Evolutionary conservation across 2,888 invertebrate species (phyloP), one percentile per base, ranked within the genome.

Genomic region (Macaria notata): DNA sequence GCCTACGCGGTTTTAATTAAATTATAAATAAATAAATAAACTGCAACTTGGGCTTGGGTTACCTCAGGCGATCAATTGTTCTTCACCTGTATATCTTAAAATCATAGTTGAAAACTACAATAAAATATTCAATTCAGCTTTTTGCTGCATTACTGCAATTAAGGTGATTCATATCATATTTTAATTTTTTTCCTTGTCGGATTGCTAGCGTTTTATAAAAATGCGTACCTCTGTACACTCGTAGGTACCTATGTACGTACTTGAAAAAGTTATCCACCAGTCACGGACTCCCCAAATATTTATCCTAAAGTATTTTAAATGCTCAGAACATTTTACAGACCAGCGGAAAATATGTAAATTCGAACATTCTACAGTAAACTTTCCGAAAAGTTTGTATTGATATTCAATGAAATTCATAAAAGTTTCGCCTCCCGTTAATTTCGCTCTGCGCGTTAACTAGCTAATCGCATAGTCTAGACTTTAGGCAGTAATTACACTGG

Each of bases 321-420:
- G 42, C 29, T 31, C 47, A 43, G 50, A 58, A 54, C 43, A 50
- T 54, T 59, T 50, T 33, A 49, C 47, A 49, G 29, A 39, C 47
- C 44, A 48, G 38, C 48, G 43, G 54, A 55, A 61, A 61, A 51
- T 48, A 61, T 61, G 61, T 54, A 57, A 62, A 62, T 62, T 59
- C 39, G n/a, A 49, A 56, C 46, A 44, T 51, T 56, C 46, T 43
- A 48, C 53, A 41, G 47, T 31, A 29, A 59, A 62, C 59, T 57
- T 62, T 54, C 41, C 9, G 57, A 61, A 47, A 54, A 52, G 38
- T 52, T 52, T 54, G 46, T 43, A 59, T 62, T 59, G 56, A 62
- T 56, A 59, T 59, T 62, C 62, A 56, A 57, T 57, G 51, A 62
- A 59, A 62, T 55, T 62, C 54, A 56, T 48, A 49, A 62, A 62